Conservation (phyloP, 2,113 vertebrate species). For the Phoxinus phoxinus region DNA sequence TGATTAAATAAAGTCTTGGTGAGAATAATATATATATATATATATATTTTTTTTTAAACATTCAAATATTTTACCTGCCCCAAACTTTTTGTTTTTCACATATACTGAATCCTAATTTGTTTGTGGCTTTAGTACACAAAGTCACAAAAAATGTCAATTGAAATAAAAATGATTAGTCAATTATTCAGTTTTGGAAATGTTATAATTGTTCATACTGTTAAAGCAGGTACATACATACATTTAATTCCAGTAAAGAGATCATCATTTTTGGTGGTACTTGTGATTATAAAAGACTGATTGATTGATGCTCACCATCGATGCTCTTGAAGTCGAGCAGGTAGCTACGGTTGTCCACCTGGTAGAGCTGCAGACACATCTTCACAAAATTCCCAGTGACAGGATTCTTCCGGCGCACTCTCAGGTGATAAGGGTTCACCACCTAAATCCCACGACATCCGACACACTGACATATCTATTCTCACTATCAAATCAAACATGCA, state of each 20-base stretch:
- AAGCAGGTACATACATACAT: background rate
- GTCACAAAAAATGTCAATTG: background rate
- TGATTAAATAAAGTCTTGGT: background rate
- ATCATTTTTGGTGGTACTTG: background rate
- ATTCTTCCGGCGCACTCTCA: conserved; percentile 93
- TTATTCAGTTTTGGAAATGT: background rate
- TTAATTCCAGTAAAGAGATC: background rate
- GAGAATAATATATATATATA: too few species aligned
- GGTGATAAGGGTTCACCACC: conserved; percentile 96
- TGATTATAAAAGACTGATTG: background rate
- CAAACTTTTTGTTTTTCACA: background rate
- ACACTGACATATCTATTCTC: background rate
- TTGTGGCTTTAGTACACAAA: background rate
- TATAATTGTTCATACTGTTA: background rate
- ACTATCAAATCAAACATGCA: background rate
- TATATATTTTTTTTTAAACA: background rate
- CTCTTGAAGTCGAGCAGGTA: conserved; percentile 98
- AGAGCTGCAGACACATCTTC: conserved; percentile 99
- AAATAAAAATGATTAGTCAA: background rate
- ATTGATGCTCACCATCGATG: conserved; percentile 85
- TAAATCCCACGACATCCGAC: conserved; percentile 59
- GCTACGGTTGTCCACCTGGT: conserved; percentile 96
- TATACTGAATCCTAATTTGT: background rate
- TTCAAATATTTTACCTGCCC: too few species aligned
- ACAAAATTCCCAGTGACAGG: conserved; percentile 93